phyloP scores from a whole-genome alignment of 2,797 vertebrate species.

The Heliangelus exortis region DNA sequence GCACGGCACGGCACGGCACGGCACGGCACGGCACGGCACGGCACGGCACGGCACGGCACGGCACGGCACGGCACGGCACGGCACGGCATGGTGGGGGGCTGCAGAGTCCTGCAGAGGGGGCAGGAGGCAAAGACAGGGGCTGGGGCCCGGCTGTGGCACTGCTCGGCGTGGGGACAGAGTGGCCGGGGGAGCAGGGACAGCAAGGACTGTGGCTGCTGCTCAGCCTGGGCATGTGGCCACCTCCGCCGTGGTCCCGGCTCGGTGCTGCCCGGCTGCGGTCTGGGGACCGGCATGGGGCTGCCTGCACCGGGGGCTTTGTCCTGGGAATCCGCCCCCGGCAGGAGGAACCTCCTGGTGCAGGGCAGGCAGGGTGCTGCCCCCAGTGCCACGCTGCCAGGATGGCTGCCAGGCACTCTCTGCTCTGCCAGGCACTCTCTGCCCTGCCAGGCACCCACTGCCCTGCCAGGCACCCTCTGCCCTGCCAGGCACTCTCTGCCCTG shows the following conservation, averaged over 20 bases:
- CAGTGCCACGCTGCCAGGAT: background rate
- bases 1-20: too few relatives aligned
- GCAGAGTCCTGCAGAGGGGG: background rate
- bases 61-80: background rate
- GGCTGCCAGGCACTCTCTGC: too few relatives aligned
- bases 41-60: background rate
- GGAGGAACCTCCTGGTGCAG: background rate
- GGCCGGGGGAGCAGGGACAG: rapidly evolving
- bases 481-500: background rate
- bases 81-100: background rate
- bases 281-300: background rate
- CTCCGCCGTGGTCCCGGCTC: background rate
- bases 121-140: rapidly evolving
- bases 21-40: too few relatives aligned
- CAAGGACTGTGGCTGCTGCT: background rate
- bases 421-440: too few relatives aligned
- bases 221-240: background rate
- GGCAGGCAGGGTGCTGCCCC: background rate
- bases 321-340: background rate
- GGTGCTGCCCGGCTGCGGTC: background rate
- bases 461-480: background rate
- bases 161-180: rapidly evolving
- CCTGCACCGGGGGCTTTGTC: background rate
- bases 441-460: background rate
- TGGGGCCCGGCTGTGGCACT: rapidly evolving